These are phyloP conservation scores for Erpornis zantholeuca DNA, from an alignment of 2,113 vertebrate genomes.

Conservation along the genomic window DNA sequence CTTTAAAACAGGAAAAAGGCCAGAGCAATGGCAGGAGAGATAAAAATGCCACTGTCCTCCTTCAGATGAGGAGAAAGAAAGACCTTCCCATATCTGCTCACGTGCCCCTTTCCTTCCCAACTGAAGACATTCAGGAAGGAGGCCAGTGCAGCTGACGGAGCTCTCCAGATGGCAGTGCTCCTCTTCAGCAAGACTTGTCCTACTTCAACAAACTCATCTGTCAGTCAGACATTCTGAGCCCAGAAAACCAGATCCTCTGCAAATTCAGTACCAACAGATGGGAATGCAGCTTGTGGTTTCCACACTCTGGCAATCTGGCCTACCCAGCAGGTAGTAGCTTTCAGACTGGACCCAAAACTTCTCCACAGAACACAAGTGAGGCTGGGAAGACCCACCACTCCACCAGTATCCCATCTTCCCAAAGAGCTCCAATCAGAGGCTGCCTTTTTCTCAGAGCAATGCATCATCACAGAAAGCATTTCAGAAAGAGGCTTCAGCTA, in stretches of 20 bases:
- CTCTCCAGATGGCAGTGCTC: not conserved
- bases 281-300: not conserved
- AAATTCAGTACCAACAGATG: not conserved
- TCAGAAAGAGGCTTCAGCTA: slow-evolving; percentile 37
- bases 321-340: slow-evolving; percentile 20
- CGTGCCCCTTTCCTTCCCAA: not conserved
- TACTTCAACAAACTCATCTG: not conserved
- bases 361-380: not conserved
- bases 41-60: not conserved
- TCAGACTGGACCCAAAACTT: not conserved
- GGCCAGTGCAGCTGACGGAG: not conserved
- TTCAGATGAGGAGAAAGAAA: not conserved
- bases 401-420: slow-evolving; percentile 12
- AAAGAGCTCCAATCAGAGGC: not conserved
- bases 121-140: not conserved
- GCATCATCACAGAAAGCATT: slow-evolving; percentile 50
- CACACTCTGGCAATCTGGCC: not conserved
- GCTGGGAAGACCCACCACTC: not conserved
- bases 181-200: not conserved
- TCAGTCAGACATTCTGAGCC: not conserved
- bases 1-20: not conserved
- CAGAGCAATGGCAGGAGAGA: not conserved
- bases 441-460: not conserved
- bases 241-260: not conserved
- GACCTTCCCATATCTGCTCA: not conserved